Evolutionary conservation across 2,888 invertebrate genomes (phyloP).

Genomic region (Apodemia duryi): DNA sequence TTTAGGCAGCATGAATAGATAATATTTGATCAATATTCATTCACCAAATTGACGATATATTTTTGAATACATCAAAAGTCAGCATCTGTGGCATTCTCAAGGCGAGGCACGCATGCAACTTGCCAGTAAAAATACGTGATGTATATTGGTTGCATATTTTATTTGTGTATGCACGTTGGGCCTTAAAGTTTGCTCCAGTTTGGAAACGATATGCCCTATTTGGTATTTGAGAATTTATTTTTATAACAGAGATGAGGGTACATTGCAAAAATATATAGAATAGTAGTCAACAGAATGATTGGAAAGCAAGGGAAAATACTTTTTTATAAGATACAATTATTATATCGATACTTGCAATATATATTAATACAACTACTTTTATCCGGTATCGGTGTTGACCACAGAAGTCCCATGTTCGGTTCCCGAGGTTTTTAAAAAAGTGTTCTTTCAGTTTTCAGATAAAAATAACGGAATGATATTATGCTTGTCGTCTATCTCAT

Average conservation of each 20-base stretch:
- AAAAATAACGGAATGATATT: no score
- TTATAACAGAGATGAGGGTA: neutral
- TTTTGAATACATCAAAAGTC: neutral
- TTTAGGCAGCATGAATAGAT: neutral
- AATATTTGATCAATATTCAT: conserved; percentile 4
- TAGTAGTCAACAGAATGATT: no score
- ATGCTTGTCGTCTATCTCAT: no score
- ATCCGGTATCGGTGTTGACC: no score
- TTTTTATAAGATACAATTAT: no score
- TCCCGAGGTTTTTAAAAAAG: no score
- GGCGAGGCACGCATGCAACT: conserved; percentile 11
- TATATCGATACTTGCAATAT: no score
- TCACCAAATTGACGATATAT: neutral
- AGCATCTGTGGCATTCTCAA: conserved; percentile 4
- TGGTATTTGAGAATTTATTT: neutral
- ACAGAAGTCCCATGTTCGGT: no score
- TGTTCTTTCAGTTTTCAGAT: no score
- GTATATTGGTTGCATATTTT: conserved; percentile 6
- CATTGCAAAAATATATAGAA: neutral
- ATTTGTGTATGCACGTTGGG: neutral
- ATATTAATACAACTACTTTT: no score
- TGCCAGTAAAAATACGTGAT: conserved; percentile 11
- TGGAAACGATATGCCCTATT: neutral
- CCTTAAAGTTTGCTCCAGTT: neutral
- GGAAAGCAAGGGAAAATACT: no score